Evolutionary conservation across 2,888 invertebrate species (phyloP), one percentile per base, ranked within the genome.

Genomic region (Drosophila mimetica): DNA sequence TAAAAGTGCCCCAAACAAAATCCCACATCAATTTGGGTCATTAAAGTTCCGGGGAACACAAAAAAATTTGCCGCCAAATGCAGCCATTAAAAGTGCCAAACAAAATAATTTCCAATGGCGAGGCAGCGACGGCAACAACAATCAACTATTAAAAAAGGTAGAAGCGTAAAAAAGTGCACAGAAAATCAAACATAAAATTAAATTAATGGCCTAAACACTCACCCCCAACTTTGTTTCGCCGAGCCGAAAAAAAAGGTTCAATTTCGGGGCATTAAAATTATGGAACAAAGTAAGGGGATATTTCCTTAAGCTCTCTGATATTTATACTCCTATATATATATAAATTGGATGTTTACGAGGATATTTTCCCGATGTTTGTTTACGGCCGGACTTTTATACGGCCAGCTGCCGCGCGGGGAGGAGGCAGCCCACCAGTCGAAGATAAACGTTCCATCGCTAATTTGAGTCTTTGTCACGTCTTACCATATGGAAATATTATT

Each of bases 381-480:
- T 88, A 83, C 70, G 83, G 13, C 72, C 83, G 80, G 84, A 82
- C 88, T 84, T 77, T 86, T 81, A 81, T 86, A 79, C 65, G 60
- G 67, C 63, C 87, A 72, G 79, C 82, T 67, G 86, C 28, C 34
- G 8, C 41, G 20, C 18, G 22, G 61, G 4, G 18, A 3, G 14
- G 37, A 25, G 2, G 20, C 53, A 11, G 1, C 39, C 63, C 53
- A 54, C 69, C 64, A 67, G 55, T 37, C 22, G 69, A 72, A 89
- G 77, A 83, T 86, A 89, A 89, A 85, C 87, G 85, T 76, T 64
- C 82, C 82, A 77, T 67, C 89, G 86, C 88, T 87, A 89, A 89
- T 86, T 89, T 83, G 89, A 89, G 88, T 89, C 88, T 90, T 89
- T 90, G 90, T 89, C 89, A 89, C 90, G 89, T 89, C 88, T 90